A percentile compares a stretch with the other conserved stretches of the same genome.
phyloP scores from a whole-genome alignment of 2,113 vertebrate genomes.

The Crotalus tigris region DNA sequence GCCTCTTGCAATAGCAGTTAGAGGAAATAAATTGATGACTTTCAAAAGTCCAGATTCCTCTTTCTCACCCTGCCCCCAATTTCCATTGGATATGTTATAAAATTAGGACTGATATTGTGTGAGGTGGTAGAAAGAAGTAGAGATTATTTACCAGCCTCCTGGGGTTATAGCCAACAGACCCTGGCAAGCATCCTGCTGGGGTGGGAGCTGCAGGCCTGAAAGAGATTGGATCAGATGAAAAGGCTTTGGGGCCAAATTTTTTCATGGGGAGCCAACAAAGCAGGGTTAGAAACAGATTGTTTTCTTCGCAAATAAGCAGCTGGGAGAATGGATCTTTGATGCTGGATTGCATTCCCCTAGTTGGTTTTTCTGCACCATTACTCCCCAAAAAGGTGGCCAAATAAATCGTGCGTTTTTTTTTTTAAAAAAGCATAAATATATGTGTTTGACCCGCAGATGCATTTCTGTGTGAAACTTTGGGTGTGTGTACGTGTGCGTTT shows the following conservation, averaged over 20 bases:
- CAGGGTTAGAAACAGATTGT: not conserved
- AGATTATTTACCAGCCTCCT: not conserved
- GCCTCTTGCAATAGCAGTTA: not conserved
- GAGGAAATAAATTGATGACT: not conserved
- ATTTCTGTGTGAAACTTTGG: not conserved
- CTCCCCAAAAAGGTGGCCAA: not conserved
- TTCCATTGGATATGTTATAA: not conserved
- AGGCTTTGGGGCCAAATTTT: not conserved
- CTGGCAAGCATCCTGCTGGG: not conserved
- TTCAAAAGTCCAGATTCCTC: not conserved
- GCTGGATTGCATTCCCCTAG: not conserved
- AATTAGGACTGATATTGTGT: not conserved
- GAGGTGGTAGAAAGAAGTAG: not conserved
- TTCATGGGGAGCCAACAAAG: not conserved
- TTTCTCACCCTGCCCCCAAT: not conserved
- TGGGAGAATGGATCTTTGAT: not conserved
- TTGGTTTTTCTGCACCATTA: not conserved
- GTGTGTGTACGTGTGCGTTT: not conserved
- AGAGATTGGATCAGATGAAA: not conserved
- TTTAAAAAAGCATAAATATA: not conserved
- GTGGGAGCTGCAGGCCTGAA: not conserved
- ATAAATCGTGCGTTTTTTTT: not conserved
- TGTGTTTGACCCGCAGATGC: not conserved
- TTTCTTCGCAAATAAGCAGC: not conserved
- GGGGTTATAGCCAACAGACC: not conserved